These are phyloP conservation scores for Oryzias woworae DNA, from an alignment of 2,113 vertebrate genomes.

Conservation along the genomic window DNA sequence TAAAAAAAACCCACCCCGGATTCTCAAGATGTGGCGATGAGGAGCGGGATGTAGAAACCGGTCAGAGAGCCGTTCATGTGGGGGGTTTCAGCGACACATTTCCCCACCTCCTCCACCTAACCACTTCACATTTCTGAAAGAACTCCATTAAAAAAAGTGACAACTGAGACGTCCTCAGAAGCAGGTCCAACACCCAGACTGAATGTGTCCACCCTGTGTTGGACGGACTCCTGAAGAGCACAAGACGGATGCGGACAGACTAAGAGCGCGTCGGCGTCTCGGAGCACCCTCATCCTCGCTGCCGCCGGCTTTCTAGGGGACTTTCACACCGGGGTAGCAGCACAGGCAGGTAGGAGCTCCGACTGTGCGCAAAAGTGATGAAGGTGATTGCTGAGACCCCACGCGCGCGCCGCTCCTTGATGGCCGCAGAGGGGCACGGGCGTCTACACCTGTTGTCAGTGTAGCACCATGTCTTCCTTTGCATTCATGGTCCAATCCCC, in stretches of 20 bases:
- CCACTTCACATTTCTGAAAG: conserved; percentile 48
- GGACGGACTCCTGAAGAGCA: conserved; percentile 54
- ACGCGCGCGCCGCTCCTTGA: conserved; percentile 32
- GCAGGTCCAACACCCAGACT: conserved; percentile 45
- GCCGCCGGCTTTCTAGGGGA: conserved; percentile 30
- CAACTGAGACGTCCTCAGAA: conserved; percentile 38
- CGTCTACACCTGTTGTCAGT: conserved; percentile 64
- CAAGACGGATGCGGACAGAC: conserved; percentile 57
- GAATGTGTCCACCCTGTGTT: conserved; percentile 58
- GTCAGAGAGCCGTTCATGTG: conserved; percentile 43
- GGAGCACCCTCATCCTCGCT: conserved; percentile 41
- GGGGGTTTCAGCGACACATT: conserved; percentile 33
- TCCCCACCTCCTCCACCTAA: conserved; percentile 20
- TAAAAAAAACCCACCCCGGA: conserved; percentile 14
- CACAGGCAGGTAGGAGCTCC: conserved; percentile 37
- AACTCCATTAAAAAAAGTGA: conserved; percentile 46
- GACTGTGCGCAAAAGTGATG: conserved; percentile 31
- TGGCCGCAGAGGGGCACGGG: conserved; percentile 32
- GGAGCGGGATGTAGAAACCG: conserved; percentile 45
- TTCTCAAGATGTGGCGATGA: conserved; percentile 47
- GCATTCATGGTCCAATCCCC: no score
- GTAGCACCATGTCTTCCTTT: not conserved
- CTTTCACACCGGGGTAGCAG: conserved; percentile 43
- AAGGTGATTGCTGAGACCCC: conserved; percentile 43
- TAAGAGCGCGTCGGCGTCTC: conserved; percentile 46